Evolutionary conservation across 2,113 vertebrate genomes (phyloP), one percentile per base, ranked within the genome.

Genomic region (Recurvirostra avosetta): DNA sequence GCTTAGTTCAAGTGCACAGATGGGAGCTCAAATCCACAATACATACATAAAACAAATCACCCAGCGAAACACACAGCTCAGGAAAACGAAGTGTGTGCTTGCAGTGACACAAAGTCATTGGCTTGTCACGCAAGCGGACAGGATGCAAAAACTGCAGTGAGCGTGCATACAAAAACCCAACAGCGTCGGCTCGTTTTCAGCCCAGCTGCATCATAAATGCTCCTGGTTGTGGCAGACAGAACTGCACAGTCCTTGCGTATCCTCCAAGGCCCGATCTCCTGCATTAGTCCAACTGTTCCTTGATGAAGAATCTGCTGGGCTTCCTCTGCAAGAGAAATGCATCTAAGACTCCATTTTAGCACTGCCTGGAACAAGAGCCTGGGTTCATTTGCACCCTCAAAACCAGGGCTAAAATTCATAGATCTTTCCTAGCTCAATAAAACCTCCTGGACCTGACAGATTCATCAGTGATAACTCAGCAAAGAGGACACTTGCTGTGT

Each of bases 361-460:
- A n/a, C 41, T 80, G 94, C 89, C 91, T 96, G 93, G 90, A 93
- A 84, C 55, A 84, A 73, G 77, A 58, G 53, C 27, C n/a, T 0
- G 4, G 77, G 47, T 82, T 86, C 71, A 29, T n/a, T 1, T 56
- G 83, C 77, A 88, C 88, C 96, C 74, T 90, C 96, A 87, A 90
- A 97, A 89, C 71, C 94, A 93, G 96, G 92, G 62, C 66, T 95
- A 81, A 86, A 82, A 94, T 86, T 82, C 96, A 97, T 77, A 96
- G 56, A 97, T 97, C 97, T 97, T 96, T 63, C 49, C 56, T 65
- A 32, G 94, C 93, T 98, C 95, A 96, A 96, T 97, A 95, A 96
- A 97, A 93, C 86, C 27, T 87, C 96, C 40, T 27, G 38, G 88
- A 59, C 73, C 93, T 97, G 96, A 96, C 85, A 93, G 90, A 96